These are phyloP conservation scores for Microcebus griseorufus DNA, from an alignment of 2,113 vertebrate species.

Conservation along the genomic window DNA sequence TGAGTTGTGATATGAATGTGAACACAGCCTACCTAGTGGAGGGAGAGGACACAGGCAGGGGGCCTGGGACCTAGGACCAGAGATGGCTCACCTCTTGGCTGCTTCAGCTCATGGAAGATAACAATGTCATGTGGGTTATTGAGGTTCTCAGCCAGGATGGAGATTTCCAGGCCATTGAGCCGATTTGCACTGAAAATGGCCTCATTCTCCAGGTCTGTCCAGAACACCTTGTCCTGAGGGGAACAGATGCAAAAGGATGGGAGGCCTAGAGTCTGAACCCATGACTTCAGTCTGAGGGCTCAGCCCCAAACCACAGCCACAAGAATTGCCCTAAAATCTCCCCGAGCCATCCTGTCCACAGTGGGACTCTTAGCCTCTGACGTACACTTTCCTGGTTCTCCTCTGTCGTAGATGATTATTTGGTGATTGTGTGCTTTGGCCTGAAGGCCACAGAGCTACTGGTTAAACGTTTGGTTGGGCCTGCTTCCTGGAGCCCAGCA, in stretches of 20 bases:
- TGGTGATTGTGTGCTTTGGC: not conserved
- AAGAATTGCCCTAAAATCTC: not conserved
- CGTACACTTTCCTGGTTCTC: not conserved
- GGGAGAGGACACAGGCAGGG: not conserved
- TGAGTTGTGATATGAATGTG: not conserved
- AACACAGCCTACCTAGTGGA: not conserved
- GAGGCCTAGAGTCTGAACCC: not conserved
- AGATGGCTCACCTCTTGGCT: conserved; percentile 92
- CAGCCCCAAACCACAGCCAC: not conserved
- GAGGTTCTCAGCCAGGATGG: conserved; percentile 93
- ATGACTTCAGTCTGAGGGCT: not conserved
- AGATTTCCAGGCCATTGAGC: conserved; percentile 92
- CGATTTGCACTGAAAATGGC: conserved; percentile 97
- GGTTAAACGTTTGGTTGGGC: not conserved
- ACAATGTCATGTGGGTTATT: conserved; percentile 97
- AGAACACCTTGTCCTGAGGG: conserved; percentile 95
- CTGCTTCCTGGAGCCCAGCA: conserved; percentile 1
- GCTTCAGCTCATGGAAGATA: conserved; percentile 95
- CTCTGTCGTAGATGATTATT: not conserved
- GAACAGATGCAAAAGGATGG: not conserved
- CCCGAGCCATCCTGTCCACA: not conserved
- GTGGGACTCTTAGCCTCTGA: not conserved
- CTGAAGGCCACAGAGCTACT: not conserved
- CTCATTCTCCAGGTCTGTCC: conserved; percentile 97
- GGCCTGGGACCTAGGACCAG: not conserved